Conservation (phyloP, 2,113 vertebrate genomes). For the Dasypus novemcinctus region DNA sequence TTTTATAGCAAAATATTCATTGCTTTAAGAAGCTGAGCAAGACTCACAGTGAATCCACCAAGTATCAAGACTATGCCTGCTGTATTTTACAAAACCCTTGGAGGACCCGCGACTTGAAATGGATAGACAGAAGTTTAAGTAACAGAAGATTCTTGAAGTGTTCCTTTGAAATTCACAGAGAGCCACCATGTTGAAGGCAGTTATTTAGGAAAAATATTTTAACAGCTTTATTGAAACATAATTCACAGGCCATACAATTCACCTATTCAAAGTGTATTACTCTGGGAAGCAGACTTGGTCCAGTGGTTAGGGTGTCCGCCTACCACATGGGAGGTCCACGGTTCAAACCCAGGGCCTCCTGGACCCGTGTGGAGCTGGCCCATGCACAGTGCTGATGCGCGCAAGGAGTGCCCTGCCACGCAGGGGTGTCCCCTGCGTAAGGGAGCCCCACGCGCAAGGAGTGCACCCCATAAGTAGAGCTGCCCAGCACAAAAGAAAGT, state of each 20-base stretch:
- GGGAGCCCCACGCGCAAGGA: too few species aligned
- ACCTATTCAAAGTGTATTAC: too few species aligned
- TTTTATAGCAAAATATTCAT: neutral
- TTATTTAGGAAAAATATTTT: neutral
- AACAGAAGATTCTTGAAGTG: neutral
- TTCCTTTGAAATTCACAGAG: neutral
- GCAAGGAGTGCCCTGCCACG: too few species aligned
- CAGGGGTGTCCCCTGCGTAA: too few species aligned
- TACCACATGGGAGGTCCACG: too few species aligned
- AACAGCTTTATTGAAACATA: neutral
- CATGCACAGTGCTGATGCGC: too few species aligned
- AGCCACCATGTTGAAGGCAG: neutral
- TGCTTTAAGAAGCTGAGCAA: neutral
- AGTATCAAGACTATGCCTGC: neutral
- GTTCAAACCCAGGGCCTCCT: neutral
- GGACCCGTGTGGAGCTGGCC: too few species aligned
- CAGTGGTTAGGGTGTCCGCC: too few species aligned
- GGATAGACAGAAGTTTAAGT: neutral
- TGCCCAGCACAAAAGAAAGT: too few species aligned
- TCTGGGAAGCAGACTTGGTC: too few species aligned
- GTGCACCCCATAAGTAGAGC: too few species aligned
- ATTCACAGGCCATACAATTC: too few species aligned
- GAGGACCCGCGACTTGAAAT: neutral
- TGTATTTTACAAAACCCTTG: neutral
- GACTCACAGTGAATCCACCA: neutral